Conservation (phyloP, 2,888 invertebrate genomes). For the Eugnorisma glareosa region DNA sequence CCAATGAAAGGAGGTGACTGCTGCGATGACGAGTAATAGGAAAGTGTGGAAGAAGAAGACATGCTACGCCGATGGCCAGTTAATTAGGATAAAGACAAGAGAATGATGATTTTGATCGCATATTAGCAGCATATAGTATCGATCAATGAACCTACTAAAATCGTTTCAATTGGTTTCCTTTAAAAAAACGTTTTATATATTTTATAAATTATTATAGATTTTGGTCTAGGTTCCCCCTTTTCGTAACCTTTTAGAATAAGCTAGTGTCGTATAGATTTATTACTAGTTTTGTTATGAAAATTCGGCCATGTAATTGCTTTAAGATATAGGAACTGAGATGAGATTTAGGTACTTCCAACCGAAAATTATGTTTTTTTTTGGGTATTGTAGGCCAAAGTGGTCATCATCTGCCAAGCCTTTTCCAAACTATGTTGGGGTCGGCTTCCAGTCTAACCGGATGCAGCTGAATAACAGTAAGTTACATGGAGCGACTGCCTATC, state of each 20-base stretch:
- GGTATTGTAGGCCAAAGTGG: not conserved
- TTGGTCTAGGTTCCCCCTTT: not conserved
- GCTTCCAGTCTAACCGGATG: no score
- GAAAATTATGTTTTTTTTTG: not conserved
- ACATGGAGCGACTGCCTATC: no score
- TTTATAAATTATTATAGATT: not conserved
- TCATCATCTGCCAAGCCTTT: no score
- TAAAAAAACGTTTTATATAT: not conserved
- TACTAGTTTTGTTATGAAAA: no score
- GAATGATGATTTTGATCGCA: not conserved
- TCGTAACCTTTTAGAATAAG: not conserved
- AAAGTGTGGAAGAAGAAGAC: not conserved
- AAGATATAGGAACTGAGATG: no score
- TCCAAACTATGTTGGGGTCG: no score
- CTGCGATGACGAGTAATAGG: not conserved
- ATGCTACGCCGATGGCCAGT: not conserved
- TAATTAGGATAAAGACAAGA: not conserved
- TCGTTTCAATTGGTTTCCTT: not conserved
- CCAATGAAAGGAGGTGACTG: not conserved
- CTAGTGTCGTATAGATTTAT: not conserved
- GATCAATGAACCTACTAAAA: not conserved
- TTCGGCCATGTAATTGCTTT: no score
- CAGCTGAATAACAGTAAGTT: no score
- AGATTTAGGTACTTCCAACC: no score
- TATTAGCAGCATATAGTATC: not conserved